phyloP scores from a whole-genome alignment of 2,797 vertebrate genomes.

The Scyliorhinus canicula region DNA sequence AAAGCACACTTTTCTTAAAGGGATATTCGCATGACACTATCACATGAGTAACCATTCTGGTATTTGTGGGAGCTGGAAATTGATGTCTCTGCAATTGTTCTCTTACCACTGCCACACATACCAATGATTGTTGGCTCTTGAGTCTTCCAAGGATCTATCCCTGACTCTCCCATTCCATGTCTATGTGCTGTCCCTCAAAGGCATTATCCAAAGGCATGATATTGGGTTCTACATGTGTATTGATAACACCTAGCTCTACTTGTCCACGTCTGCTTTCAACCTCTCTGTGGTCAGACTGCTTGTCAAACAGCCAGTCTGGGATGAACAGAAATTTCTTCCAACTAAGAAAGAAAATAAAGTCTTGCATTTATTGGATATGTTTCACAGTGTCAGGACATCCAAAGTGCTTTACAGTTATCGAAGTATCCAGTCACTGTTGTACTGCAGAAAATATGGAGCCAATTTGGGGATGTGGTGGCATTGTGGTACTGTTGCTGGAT shows the following conservation, averaged over 20 bases:
- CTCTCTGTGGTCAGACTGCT: too few relatives aligned
- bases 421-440: neutral
- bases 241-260: neutral
- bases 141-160: neutral
- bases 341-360: neutral
- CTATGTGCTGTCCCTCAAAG: neutral
- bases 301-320: neutral
- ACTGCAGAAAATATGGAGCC: neutral
- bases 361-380: neutral
- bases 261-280: too few relatives aligned
- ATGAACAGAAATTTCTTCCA: neutral
- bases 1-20: too few relatives aligned
- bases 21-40: too few relatives aligned
- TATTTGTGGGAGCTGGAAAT: neutral
- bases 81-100: neutral
- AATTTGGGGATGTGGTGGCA: neutral
- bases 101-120: neutral
- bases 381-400: neutral
- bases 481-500: too few relatives aligned
- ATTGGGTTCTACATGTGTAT: neutral
- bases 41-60: neutral
- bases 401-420: neutral
- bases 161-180: neutral
- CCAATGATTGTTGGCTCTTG: neutral
- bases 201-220: neutral